These are phyloP conservation scores for Celastrina argiolus DNA, from an alignment of 2,888 invertebrate genomes.

Conservation along the genomic window DNA sequence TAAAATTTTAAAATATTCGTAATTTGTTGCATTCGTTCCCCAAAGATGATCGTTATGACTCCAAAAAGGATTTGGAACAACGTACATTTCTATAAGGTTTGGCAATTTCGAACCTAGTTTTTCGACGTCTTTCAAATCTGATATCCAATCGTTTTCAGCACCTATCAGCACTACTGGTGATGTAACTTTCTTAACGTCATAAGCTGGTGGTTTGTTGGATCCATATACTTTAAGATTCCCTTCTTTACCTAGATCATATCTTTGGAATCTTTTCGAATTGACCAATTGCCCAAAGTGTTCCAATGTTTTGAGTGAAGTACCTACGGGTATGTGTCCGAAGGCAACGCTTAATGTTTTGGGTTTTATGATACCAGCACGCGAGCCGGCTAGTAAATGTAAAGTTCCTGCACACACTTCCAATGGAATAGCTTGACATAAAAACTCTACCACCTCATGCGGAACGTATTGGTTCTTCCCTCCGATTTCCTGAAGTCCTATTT, in stretches of 20 bases:
- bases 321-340: conserved; percentile 73
- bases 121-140: conserved; percentile 75
- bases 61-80: conserved; percentile 73
- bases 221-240: conserved; percentile 58
- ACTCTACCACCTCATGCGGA: conserved; percentile 55
- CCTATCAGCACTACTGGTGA: conserved; percentile 59
- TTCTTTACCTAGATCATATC: conserved; percentile 55
- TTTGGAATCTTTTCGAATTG: conserved; percentile 50
- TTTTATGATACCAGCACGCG: conserved; percentile 71
- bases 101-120: conserved; percentile 72
- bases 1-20: conserved; percentile 51
- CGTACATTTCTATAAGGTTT: conserved; percentile 76
- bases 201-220: conserved; percentile 49
- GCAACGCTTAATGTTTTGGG: conserved; percentile 71
- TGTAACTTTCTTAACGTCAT: conserved; percentile 51
- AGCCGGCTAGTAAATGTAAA: conserved; percentile 78
- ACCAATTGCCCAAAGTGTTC: conserved; percentile 77
- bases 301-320: conserved; percentile 64
- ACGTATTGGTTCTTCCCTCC: conserved; percentile 70
- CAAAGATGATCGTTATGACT: conserved; percentile 65
- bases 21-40: conserved; percentile 48
- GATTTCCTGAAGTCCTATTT: conserved; percentile 79
- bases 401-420: conserved; percentile 74
- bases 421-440: conserved; percentile 55
- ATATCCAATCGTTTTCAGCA: conserved; percentile 79